Conservation (phyloP, 2,888 invertebrate species). For the Zelleria hepariella region DNA sequence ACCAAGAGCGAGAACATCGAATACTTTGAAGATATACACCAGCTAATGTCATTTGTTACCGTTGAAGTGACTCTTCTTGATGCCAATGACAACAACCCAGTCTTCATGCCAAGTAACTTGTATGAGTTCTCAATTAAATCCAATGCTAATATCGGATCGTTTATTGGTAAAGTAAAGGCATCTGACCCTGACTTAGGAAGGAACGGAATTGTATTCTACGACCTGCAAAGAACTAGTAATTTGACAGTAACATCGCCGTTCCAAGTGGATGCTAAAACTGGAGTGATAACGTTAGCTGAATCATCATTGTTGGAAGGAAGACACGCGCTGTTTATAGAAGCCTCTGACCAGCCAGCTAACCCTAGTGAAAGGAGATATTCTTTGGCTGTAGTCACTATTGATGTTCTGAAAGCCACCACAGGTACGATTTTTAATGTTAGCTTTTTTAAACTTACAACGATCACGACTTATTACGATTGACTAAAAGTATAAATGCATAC, state of each 20-base stretch:
- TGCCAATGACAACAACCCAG: constrained; percentile 93
- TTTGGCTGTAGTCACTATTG: constrained; percentile 87
- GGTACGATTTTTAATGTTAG: constrained; percentile 41
- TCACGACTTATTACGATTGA: too few species aligned
- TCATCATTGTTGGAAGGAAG: constrained; percentile 78
- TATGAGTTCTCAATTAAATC: constrained; percentile 83
- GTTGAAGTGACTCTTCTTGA: constrained; percentile 88
- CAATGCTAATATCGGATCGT: constrained; percentile 77
- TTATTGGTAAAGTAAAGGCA: constrained; percentile 84
- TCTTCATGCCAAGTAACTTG: constrained; percentile 85
- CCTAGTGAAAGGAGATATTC: constrained; percentile 87
- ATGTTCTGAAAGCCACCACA: constrained; percentile 73
- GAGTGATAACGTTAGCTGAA: constrained; percentile 77
- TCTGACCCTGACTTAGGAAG: constrained; percentile 85
- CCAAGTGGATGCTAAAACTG: constrained; percentile 79
- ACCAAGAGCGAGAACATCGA: constrained; percentile 55
- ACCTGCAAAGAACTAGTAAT: constrained; percentile 78
- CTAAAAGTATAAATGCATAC: too few species aligned
- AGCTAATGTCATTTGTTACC: constrained; percentile 72
- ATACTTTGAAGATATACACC: constrained; percentile 46
- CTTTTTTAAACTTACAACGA: too few species aligned
- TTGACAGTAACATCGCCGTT: constrained; percentile 77
- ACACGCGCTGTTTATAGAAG: constrained; percentile 87
- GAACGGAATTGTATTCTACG: constrained; percentile 81
- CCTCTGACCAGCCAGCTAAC: constrained; percentile 86